Evolutionary conservation across 2,888 invertebrate genomes (phyloP).

Genomic region (Idaea straminata): DNA sequence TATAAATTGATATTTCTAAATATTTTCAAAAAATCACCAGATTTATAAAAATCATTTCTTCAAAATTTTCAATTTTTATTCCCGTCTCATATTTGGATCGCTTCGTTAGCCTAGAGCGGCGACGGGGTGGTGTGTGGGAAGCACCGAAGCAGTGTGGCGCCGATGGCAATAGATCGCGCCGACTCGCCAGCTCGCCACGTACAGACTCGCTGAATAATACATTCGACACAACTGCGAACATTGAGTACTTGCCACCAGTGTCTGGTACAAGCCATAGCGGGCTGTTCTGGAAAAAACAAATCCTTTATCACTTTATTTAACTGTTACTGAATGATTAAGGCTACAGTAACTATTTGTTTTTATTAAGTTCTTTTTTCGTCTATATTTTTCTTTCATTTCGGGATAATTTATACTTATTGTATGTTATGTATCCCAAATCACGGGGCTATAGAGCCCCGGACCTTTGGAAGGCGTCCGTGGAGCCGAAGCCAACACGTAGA

Average conservation of each 20-base stretch:
- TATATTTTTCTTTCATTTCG: no score
- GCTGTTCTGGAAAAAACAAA: not conserved
- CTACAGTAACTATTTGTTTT: no score
- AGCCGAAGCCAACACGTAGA: no score
- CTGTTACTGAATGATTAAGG: no score
- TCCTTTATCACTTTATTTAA: no score
- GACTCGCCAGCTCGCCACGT: conserved; percentile 40
- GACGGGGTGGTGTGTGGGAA: conserved; percentile 5
- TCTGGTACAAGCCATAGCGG: conserved; percentile 26
- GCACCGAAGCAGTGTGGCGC: conserved; percentile 19
- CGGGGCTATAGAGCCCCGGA: no score
- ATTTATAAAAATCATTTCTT: not conserved
- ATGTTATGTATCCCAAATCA: no score
- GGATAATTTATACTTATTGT: no score
- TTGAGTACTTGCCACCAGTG: conserved; percentile 38
- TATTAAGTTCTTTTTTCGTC: no score
- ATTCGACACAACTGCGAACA: conserved; percentile 50
- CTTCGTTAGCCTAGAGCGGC: conserved; percentile 24
- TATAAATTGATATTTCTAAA: no score
- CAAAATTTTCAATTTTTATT: conserved; percentile 18
- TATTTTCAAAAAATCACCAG: no score
- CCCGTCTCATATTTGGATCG: conserved; percentile 21
- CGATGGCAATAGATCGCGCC: conserved; percentile 35
- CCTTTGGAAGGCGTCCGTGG: no score
- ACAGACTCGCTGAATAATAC: conserved; percentile 53